A percentile compares a stretch with the other conserved stretches of the same genome.
Conservation (phyloP, 2,113 vertebrate species). For the Gymnobelideus leadbeateri region DNA sequence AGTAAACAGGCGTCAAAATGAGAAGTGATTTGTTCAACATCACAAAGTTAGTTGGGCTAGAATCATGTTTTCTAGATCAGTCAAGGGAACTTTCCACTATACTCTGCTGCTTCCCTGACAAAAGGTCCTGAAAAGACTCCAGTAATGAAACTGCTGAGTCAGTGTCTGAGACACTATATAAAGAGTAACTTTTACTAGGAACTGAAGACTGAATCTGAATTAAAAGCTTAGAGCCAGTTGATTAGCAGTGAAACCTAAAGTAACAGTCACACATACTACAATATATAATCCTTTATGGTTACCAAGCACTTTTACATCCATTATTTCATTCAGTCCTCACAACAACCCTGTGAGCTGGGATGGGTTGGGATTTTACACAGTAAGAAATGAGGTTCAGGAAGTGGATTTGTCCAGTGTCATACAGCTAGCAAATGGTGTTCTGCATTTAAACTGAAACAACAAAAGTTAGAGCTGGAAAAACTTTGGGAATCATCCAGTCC, state of each 20-base stretch:
- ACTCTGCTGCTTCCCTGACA: neutral
- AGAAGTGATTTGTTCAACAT: neutral
- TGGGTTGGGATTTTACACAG: slow-evolving; percentile 9
- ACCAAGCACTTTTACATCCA: neutral
- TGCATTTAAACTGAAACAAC: neutral
- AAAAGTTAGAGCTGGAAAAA: neutral
- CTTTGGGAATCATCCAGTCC: neutral
- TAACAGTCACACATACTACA: neutral
- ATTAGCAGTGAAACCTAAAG: neutral
- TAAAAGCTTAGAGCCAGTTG: neutral
- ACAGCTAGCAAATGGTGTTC: neutral
- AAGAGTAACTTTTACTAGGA: neutral
- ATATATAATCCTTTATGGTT: neutral
- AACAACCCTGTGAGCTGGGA: neutral
- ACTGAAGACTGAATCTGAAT: neutral
- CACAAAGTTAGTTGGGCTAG: neutral
- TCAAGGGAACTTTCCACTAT: neutral
- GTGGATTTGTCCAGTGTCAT: neutral
- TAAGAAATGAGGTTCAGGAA: slow-evolving; percentile 14
- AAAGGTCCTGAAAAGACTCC: neutral
- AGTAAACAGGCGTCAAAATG: neutral
- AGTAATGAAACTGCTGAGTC: neutral
- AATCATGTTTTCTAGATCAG: neutral
- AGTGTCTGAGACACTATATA: neutral
- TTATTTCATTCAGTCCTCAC: neutral